A percentile compares a stretch with the other conserved stretches of the same genome.
These are phyloP conservation scores for Platycheirus albimanus DNA, from an alignment of 2,888 invertebrate species.

Conservation along the genomic window DNA sequence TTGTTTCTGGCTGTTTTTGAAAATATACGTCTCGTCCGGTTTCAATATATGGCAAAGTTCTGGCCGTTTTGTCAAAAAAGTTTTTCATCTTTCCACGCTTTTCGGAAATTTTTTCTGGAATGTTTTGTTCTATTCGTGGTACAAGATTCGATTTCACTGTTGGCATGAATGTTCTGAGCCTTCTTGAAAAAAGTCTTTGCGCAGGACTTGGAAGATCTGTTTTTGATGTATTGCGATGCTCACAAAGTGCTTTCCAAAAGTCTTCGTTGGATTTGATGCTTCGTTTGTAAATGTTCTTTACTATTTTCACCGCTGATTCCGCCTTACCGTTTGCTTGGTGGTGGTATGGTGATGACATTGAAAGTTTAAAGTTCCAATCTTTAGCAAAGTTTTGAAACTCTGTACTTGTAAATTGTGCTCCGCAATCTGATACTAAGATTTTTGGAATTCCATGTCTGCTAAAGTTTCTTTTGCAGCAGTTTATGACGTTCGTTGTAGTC, in stretches of 20 bases:
- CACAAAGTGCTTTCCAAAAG: slow-evolving; percentile 6
- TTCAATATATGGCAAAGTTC: neutral
- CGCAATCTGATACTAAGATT: slow-evolving; percentile 9
- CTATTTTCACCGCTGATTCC: neutral
- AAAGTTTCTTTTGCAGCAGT: slow-evolving; percentile 15
- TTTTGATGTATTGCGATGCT: neutral
- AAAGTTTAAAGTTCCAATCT: neutral
- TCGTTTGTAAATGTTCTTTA: neutral
- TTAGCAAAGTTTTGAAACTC: neutral
- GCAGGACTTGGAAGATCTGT: neutral
- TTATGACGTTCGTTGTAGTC: neutral
- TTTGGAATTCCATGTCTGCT: slow-evolving; percentile 17
- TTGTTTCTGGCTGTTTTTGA: neutral
- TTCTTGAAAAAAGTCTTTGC: slow-evolving; percentile 2
- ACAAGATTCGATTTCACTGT: neutral
- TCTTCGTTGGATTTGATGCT: neutral
- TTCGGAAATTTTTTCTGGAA: neutral
- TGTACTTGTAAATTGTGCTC: neutral
- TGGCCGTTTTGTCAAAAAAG: neutral
- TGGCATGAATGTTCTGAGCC: neutral
- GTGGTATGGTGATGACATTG: neutral
- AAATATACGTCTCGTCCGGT: neutral
- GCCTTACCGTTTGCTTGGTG: neutral
- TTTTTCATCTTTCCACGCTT: neutral
- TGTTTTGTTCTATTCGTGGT: neutral